Base-by-base conservation (phyloP, 2,888 invertebrate genomes). In the Chelonus formosanus region DNA sequence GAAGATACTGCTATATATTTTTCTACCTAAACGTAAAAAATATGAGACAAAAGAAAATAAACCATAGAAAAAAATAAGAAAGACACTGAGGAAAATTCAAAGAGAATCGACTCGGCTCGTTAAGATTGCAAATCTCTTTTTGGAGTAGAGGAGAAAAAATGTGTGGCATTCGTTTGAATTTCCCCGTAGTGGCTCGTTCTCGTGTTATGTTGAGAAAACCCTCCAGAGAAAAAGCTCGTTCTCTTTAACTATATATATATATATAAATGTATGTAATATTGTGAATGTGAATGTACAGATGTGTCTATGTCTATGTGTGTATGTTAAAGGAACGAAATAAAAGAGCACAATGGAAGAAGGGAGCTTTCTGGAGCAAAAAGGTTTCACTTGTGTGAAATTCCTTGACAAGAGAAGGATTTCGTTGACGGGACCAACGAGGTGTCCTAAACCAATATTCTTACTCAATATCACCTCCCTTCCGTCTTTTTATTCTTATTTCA, bases 361-460 rank as follows among this genome's bases (percentile, higher is more conserved):
- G 67, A 64, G 65, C 67, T 67, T 70, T 67, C 63, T 70, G 31
- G 36, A 60, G 47, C 54, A 62, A 69, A 69, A 63, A 63, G 62
- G 62, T 68, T 69, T 69, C 65, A 48, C 68, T 40, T 40, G 70
- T 69, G 70, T 70, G 68, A 71, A 71, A 73, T 71, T 71, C 69
- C 66, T 50, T 62, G 65, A 56, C 56, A 20, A 50, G 45, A 67
- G 63, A 57, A 56, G 63, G 67, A 67, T 68, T 68, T 69, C 56
- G 61, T 67, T 52, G 65, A 68, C 54, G 63, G 59, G 66, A 63
- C 67, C 69, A 71, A 70, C 69, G 69, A 70, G 58, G 58, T 70
- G 66, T 70, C 72, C 73, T 71, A 74, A 73, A 70, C 71, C 72
- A 72, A 74, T 74, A 74, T 74, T 71, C 72, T 67, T 70, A 67